Percentiles rank a stretch among this genome's conserved stretches.
Conservation (phyloP, 2,113 vertebrate genomes). For the Otocyon megalotis region DNA sequence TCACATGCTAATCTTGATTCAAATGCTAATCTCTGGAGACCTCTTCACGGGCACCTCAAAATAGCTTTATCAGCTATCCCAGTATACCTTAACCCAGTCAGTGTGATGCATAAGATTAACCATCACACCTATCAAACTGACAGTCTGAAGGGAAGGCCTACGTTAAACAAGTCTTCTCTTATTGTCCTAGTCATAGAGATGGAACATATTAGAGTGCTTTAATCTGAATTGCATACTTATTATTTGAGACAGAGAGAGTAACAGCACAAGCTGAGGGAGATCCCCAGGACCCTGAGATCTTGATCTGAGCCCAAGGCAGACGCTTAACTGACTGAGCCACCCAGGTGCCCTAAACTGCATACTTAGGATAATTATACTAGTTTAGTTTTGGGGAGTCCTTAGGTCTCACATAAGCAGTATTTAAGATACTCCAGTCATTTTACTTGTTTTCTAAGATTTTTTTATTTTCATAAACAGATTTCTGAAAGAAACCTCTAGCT, state of each 20-base stretch:
- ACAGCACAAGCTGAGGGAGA: too few species aligned
- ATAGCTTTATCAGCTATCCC: not conserved
- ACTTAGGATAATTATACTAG: not conserved
- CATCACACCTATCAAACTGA: not conserved
- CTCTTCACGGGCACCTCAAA: not conserved
- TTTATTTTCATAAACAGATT: constrained; percentile 1
- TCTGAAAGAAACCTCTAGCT: not conserved
- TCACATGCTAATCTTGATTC: not conserved
- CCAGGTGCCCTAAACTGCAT: not conserved
- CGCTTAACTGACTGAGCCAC: not conserved
- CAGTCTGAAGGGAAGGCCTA: not conserved
- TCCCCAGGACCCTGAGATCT: too few species aligned
- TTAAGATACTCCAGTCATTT: not conserved
- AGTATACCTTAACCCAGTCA: not conserved
- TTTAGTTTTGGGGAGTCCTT: not conserved
- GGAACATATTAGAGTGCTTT: not conserved
- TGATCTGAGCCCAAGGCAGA: too few species aligned
- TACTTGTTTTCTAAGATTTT: not conserved
- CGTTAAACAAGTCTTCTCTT: not conserved
- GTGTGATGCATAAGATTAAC: not conserved
- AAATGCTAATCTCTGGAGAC: not conserved
- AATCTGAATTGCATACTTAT: not conserved
- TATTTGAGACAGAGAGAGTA: too few species aligned
- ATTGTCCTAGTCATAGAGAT: not conserved
- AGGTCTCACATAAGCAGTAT: not conserved